phyloP scores from a whole-genome alignment of 2,888 invertebrate species.

The Pantelozetes paolii region DNA sequence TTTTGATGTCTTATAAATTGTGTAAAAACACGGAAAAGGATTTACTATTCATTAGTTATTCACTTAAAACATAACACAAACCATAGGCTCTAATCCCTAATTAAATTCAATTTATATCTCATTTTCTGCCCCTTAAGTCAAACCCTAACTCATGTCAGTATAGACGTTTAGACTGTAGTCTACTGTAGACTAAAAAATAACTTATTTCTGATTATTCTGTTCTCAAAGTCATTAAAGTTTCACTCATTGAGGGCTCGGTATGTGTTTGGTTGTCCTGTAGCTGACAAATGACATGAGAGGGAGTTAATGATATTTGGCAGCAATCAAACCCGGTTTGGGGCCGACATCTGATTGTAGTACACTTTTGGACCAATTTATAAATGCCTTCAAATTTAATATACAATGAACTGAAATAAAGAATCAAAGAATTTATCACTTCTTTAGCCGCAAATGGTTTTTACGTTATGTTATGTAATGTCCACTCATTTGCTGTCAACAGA shows the following conservation, averaged over 20 bases:
- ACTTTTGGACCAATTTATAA: neutral
- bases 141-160: too few relatives aligned
- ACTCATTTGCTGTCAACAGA: neutral
- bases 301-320: constrained; percentile 23
- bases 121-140: too few relatives aligned
- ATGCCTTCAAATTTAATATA: neutral
- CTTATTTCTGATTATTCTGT: too few relatives aligned
- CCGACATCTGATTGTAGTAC: neutral
- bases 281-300: constrained; percentile 26
- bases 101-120: too few relatives aligned
- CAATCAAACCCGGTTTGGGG: neutral
- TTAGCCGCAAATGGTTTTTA: constrained; percentile 9
- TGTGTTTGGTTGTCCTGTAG: constrained; percentile 1
- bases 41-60: neutral
- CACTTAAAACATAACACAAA: too few relatives aligned
- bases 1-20: constrained; percentile 15
- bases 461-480: neutral
- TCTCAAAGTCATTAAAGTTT: too few relatives aligned
- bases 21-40: neutral
- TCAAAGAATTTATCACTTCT: neutral
- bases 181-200: too few relatives aligned
- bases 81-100: too few relatives aligned
- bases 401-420: neutral
- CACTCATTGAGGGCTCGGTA: neutral
- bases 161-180: too few relatives aligned